These are phyloP conservation scores for Arremon brunneinucha DNA, from an alignment of 2,797 vertebrate genomes.

Conservation along the genomic window DNA sequence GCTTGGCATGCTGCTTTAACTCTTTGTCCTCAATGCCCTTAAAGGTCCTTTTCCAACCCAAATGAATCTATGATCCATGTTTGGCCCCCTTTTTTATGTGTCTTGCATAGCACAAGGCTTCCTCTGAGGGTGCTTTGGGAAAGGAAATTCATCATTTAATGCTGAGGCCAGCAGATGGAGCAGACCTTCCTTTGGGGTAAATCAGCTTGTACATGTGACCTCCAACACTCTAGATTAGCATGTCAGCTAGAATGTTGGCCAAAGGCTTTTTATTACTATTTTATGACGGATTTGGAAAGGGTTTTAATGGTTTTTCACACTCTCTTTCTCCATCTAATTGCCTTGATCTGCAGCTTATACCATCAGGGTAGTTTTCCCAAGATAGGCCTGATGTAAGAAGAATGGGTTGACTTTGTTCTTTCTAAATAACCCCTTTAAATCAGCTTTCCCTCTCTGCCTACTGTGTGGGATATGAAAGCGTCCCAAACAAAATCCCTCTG, in stretches of 20 bases:
- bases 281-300: not conserved
- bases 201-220: not conserved
- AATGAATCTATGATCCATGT: not conserved
- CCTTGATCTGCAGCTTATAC: not conserved
- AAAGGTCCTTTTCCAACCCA: not conserved
- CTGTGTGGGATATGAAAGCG: not conserved
- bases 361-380: not conserved
- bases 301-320: not conserved
- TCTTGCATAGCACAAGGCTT: not conserved
- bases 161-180: not conserved
- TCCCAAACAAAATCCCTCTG: not conserved
- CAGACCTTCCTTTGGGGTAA: not conserved
- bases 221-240: not conserved
- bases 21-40: not conserved
- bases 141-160: not conserved
- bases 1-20: not conserved
- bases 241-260: not conserved
- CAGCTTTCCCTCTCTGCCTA: not conserved
- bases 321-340: not conserved
- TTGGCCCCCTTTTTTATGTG: not conserved
- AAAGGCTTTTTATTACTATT: not conserved
- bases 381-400: not conserved
- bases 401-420: constrained; percentile 23
- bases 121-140: not conserved
- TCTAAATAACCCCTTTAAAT: constrained; percentile 8